Percentiles rank a stretch among this genome's conserved stretches.
Conservation (phyloP, 2,113 vertebrate genomes). For the Hippocampus abdominalis region DNA sequence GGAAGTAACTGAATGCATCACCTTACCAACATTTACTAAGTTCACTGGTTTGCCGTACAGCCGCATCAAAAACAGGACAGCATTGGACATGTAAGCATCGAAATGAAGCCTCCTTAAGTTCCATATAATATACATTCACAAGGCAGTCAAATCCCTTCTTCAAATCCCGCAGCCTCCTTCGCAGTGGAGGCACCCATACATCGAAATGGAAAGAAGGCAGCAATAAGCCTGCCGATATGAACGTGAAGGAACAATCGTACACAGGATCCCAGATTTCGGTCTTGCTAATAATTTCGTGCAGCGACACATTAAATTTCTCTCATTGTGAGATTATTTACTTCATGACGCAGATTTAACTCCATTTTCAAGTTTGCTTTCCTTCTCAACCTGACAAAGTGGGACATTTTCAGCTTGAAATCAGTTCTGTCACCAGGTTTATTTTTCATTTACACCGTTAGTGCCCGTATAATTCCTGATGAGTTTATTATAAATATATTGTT, state of each 20-base stretch:
- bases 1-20: constrained; percentile 26
- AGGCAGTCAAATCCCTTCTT: constrained; percentile 5
- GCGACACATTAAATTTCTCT: not conserved
- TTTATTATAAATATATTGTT: not conserved
- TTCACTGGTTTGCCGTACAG: not conserved
- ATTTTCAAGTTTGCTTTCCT: not conserved
- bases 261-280: not conserved
- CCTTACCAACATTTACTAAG: constrained; percentile 18
- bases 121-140: constrained; percentile 29
- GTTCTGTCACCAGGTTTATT: not conserved
- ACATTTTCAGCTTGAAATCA: not conserved
- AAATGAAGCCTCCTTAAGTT: constrained; percentile 7
- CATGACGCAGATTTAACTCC: constrained; percentile 8
- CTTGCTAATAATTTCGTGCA: not conserved
- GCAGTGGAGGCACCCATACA: not conserved
- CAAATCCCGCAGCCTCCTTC: constrained; percentile 2
- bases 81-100: constrained; percentile 2
- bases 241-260: constrained; percentile 16
- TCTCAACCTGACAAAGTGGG: not conserved
- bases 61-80: not conserved
- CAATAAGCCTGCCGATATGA: constrained; percentile 21
- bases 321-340: constrained; percentile 21
- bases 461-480: not conserved
- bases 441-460: not conserved
- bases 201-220: constrained; percentile 4